Conservation (phyloP, 2,797 vertebrate genomes). For the Xenops minutus region DNA sequence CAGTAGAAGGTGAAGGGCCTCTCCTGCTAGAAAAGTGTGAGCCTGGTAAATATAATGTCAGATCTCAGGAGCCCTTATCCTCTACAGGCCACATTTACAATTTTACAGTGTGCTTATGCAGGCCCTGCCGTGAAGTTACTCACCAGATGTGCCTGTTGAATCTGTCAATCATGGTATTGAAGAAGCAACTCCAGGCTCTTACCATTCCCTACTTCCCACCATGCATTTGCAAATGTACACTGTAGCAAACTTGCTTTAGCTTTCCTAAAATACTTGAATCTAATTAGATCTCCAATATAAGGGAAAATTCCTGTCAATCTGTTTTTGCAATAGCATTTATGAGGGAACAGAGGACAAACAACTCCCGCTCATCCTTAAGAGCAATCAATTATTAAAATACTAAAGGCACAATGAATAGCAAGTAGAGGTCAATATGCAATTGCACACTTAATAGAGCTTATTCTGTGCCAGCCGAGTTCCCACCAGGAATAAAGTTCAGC, state of each 20-base stretch:
- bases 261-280: background rate
- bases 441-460: background rate
- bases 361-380: background rate
- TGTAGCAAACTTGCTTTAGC: background rate
- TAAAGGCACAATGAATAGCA: background rate
- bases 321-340: background rate
- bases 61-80: conserved; percentile 70
- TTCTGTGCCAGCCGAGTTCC: background rate
- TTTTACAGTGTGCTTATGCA: conserved; percentile 29
- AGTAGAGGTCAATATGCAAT: background rate
- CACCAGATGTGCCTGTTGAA: conserved; percentile 65
- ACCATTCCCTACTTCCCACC: background rate
- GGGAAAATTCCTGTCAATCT: background rate
- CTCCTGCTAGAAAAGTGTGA: conserved; percentile 50
- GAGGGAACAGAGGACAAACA: background rate
- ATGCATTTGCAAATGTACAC: background rate
- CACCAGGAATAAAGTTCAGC: background rate
- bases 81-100: conserved; percentile 61
- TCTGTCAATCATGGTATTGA: conserved; percentile 3
- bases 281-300: background rate
- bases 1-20: conserved; percentile 70
- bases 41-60: conserved; percentile 71
- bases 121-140: conserved; percentile 39
- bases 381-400: background rate
- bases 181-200: background rate